phyloP scores from a whole-genome alignment of 1,140 invertebrate genomes.

The Tetramorium parvispinum region DNA sequence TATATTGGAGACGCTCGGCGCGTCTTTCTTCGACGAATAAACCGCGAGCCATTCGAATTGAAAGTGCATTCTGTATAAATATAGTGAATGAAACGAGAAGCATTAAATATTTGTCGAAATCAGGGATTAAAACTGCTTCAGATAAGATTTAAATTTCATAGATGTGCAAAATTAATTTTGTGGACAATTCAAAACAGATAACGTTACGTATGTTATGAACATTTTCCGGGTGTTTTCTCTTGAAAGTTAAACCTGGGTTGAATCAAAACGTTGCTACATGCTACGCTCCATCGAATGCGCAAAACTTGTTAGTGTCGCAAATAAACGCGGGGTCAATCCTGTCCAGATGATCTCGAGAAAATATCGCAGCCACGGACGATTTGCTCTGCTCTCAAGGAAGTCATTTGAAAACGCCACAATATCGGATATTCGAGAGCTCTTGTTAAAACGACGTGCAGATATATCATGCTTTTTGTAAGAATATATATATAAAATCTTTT shows the following conservation, averaged over 20 bases:
- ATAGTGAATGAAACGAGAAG: background rate
- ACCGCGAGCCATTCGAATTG: conserved; percentile 30
- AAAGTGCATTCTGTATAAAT: conserved; percentile 21
- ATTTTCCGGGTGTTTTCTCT: background rate
- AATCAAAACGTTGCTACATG: background rate
- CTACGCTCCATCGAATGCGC: conserved; percentile 22
- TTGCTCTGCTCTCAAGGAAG: conserved; percentile 11
- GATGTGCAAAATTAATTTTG: background rate
- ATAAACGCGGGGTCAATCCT: background rate
- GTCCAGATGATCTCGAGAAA: conserved; percentile 24
- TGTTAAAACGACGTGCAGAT: conserved; percentile 25
- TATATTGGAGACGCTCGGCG: conserved; percentile 9
- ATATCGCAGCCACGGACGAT: conserved; percentile 53
- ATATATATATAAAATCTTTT: background rate
- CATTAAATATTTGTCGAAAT: conserved; percentile 13
- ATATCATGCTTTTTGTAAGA: conserved; percentile 2
- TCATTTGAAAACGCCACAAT: conserved; percentile 36
- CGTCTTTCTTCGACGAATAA: conserved; percentile 14
- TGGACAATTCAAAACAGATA: background rate
- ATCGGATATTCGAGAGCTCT: conserved; percentile 26
- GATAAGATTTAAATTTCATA: background rate
- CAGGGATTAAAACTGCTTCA: background rate
- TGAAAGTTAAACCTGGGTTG: background rate
- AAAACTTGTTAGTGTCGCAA: conserved; percentile 27
- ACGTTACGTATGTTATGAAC: background rate